phyloP scores from a whole-genome alignment of 1,140 invertebrate genomes.

The Neodiprion lecontei region DNA sequence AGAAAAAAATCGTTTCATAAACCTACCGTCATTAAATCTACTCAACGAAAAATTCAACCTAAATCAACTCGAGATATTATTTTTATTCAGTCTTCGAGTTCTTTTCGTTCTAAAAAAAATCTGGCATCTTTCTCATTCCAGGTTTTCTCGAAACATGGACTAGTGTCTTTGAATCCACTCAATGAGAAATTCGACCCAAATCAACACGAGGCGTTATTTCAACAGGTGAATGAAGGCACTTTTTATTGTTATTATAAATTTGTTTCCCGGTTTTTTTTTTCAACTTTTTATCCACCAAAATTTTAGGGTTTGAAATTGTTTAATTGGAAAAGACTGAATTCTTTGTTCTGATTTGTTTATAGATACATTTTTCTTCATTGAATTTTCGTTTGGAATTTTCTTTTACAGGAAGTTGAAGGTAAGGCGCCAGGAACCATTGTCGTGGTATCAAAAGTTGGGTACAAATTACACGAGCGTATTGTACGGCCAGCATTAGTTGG shows the following conservation, averaged over 20 bases:
- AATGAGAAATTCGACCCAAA: slow-evolving; percentile 97
- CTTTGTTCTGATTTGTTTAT: slow-evolving; percentile 14
- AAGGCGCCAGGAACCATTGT: slow-evolving; percentile 88
- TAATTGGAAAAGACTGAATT: too few species aligned
- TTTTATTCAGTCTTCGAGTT: too few species aligned
- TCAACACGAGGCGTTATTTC: slow-evolving; percentile 94
- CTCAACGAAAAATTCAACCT: slow-evolving; percentile 20
- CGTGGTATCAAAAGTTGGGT: slow-evolving; percentile 94
- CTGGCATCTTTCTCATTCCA: slow-evolving; percentile 45
- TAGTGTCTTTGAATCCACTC: slow-evolving; percentile 83
- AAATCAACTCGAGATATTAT: background rate
- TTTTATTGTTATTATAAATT: slow-evolving; percentile 8
- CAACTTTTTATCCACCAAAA: slow-evolving; percentile 19
- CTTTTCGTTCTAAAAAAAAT: background rate
- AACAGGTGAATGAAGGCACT: slow-evolving; percentile 70
- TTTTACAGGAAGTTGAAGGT: slow-evolving; percentile 75
- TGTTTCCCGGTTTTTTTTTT: slow-evolving; percentile 12
- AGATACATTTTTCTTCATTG: too few species aligned
- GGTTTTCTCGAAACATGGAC: slow-evolving; percentile 91
- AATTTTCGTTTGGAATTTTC: slow-evolving; percentile 21
- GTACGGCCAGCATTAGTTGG: slow-evolving; percentile 96
- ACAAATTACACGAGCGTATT: slow-evolving; percentile 91
- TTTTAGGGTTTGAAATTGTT: slow-evolving; percentile 17
- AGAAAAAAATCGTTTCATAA: too few species aligned
- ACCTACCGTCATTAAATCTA: slow-evolving; percentile 10